Evolutionary conservation across 2,888 invertebrate species (phyloP), one percentile per base, ranked within the genome.

Genomic region (Cacoxenus indagator): DNA sequence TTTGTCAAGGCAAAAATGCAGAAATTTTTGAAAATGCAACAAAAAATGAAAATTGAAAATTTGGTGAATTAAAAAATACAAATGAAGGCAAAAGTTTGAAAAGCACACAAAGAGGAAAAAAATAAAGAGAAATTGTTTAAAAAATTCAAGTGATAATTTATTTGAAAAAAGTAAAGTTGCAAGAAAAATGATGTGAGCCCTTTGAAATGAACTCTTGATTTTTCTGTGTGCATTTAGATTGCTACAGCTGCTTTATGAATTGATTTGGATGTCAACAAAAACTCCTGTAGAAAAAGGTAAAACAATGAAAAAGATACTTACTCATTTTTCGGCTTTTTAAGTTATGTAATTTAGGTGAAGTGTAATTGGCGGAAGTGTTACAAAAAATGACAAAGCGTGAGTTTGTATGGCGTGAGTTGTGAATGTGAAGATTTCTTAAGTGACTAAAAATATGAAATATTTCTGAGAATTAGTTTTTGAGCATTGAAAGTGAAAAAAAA

Each of bases 21-120:
- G 54, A 54, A 54, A 54, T 19, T 54, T 51, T 51, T 51, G 19
- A 51, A 51, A 51, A 51, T 6, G 19, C 17, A 22, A 37, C 17
- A 17, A 57, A 57, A 57, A 27, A 14, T 3, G 17, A 26, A 29
- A 57, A 27, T 29, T 62, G 24, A 61, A 61, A 61, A 43, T 62
- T 62, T 22, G 22, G 62, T 43, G 43, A 14, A 43, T 11, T 14
- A 26, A 55, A 55, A 55, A 55, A 55, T 1, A 51, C 9, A 55
- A 55, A 24, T 24, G 3, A 26, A 24, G 24, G 14, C 55, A 54
- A 54, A 54, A 54, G 48, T 48, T 48, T 48, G 19, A 51, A 51
- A 37, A 37, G 37, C 37, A 0, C 2, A 37, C 8, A 37, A 37
- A 37, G 37, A 5, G 14, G 31, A 9, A 31, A 31, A 31, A 31